Conservation (phyloP, 2,888 invertebrate genomes). For the Drosophila setosimentum region DNA sequence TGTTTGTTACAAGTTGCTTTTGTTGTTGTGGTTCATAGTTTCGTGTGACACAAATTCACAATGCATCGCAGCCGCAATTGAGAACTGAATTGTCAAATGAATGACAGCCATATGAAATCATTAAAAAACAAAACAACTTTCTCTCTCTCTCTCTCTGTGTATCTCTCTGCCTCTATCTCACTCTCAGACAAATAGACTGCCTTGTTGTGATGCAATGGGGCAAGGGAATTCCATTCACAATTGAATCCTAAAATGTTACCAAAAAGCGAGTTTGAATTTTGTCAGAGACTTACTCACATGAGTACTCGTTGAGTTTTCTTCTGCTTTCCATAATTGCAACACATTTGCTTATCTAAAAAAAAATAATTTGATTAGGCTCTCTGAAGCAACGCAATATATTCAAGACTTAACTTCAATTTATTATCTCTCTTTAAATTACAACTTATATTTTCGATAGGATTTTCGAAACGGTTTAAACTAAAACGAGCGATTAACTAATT, state of each 20-base stretch:
- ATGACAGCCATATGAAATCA: conserved; percentile 36
- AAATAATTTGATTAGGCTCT: not conserved
- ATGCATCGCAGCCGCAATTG: conserved; percentile 29
- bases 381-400: not conserved
- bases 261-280: not conserved
- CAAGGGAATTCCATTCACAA: not conserved
- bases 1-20: conserved; percentile 4
- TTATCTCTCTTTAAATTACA: not conserved
- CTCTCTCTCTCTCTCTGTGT: not conserved
- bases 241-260: not conserved
- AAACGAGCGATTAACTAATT: not conserved
- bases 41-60: conserved; percentile 27
- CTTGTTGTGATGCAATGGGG: not conserved
- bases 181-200: not conserved
- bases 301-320: no score
- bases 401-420: not conserved
- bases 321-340: not conserved
- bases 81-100: conserved; percentile 37
- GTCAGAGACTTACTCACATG: not conserved
- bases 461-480: not conserved
- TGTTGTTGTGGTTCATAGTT: conserved; percentile 6
- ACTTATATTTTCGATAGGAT: not conserved
- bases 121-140: conserved; percentile 23
- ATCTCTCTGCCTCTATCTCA: not conserved
- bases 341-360: not conserved